A percentile compares a stretch with the other conserved stretches of the same genome.
phyloP scores from a whole-genome alignment of 2,113 vertebrate genomes.

The Vulpes ferrilata region DNA sequence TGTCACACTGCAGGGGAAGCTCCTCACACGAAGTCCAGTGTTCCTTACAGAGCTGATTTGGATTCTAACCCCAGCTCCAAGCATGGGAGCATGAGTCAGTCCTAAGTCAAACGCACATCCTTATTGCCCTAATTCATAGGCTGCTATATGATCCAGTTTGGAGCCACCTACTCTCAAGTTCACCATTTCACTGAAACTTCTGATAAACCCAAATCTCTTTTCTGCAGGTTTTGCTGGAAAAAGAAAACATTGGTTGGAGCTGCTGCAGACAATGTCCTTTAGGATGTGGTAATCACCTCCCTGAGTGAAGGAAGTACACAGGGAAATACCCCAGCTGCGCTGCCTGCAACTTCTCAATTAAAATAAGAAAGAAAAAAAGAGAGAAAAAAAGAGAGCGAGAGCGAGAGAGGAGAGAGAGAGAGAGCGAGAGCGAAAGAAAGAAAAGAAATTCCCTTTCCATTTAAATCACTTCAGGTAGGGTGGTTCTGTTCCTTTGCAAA shows the following conservation, averaged over 20 bases:
- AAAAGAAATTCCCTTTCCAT: background rate
- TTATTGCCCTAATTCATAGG: background rate
- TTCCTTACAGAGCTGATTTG: background rate
- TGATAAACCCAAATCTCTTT: background rate
- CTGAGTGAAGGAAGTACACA: background rate
- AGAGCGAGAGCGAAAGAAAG: background rate
- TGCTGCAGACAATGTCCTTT: accelerated
- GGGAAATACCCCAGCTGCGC: background rate
- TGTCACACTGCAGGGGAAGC: background rate
- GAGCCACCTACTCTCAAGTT: background rate
- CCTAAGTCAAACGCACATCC: background rate
- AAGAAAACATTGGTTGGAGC: background rate
- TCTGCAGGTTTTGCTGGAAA: background rate
- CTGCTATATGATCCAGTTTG: background rate
- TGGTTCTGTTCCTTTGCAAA: background rate
- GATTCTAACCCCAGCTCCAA: background rate
- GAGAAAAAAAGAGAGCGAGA: too few relatives aligned
- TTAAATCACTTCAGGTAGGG: background rate
- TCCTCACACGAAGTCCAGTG: accelerated
- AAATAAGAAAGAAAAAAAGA: background rate
- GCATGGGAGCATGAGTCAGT: background rate
- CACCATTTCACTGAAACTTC: background rate
- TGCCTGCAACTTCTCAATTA: background rate
- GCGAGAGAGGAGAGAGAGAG: too few relatives aligned
- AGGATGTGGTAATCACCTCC: background rate